Conservation (phyloP, 2,113 vertebrate species). For the Urocynchramus pylzowi region DNA sequence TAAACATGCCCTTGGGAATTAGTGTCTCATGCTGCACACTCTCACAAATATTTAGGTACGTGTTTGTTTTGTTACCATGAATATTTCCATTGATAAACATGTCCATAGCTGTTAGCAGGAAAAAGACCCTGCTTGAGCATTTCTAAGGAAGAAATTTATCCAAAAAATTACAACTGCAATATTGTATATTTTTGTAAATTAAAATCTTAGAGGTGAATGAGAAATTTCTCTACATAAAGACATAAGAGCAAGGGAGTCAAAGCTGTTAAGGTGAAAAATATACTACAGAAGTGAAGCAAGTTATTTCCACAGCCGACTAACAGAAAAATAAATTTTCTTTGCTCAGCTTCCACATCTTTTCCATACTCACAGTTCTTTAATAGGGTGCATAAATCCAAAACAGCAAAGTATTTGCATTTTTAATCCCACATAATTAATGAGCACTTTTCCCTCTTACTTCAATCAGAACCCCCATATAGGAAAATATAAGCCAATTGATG, state of each 20-base stretch:
- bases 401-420: not conserved
- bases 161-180: not conserved
- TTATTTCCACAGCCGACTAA: not conserved
- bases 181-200: not conserved
- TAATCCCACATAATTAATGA: conserved; percentile 37
- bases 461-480: conserved; percentile 9
- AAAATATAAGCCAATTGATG: conserved; percentile 65
- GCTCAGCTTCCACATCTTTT: not conserved
- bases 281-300: not conserved
- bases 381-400: not conserved
- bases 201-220: not conserved
- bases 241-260: not conserved
- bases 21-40: not conserved
- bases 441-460: not conserved
- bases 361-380: not conserved
- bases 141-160: not conserved
- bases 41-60: not conserved
- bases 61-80: not conserved
- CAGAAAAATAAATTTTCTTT: conserved; percentile 1
- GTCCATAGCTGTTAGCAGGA: not conserved
- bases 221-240: not conserved
- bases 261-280: not conserved
- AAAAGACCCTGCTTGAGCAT: not conserved
- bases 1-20: not conserved
- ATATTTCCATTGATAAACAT: not conserved